These are phyloP conservation scores for Nothura maculosa DNA, from an alignment of 2,797 vertebrate species.

Conservation along the genomic window DNA sequence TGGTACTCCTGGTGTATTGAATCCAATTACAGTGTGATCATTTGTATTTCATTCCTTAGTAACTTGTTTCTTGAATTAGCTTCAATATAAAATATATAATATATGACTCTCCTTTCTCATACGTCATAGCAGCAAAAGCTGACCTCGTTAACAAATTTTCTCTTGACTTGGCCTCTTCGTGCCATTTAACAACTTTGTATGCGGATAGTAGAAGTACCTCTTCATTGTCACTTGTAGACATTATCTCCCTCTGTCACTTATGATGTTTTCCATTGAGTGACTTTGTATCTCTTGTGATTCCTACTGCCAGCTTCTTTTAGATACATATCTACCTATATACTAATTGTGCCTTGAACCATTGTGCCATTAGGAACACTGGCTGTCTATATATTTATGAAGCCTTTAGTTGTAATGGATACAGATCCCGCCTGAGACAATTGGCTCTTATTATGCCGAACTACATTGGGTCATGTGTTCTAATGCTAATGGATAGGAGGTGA, in stretches of 20 bases:
- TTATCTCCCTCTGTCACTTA: not conserved
- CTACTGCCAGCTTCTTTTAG: not conserved
- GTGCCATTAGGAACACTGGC: not conserved
- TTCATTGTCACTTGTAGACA: rapidly evolving
- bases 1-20: not conserved
- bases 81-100: not conserved
- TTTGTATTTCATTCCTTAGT: not conserved
- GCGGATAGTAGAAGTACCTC: not conserved
- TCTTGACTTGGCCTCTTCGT: not conserved
- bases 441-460: not conserved
- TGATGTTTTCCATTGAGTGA: not conserved
- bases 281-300: not conserved
- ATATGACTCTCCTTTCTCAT: not conserved
- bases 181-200: not conserved
- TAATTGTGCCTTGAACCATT: not conserved
- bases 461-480: not conserved
- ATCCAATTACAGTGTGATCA: not conserved
- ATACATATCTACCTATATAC: not conserved
- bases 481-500: not conserved
- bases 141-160: not conserved
- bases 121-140: not conserved
- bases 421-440: not conserved
- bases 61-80: not conserved
- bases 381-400: not conserved
- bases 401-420: not conserved